phyloP scores from a whole-genome alignment of 2,113 vertebrate species.

The Elaphurus davidianus region DNA sequence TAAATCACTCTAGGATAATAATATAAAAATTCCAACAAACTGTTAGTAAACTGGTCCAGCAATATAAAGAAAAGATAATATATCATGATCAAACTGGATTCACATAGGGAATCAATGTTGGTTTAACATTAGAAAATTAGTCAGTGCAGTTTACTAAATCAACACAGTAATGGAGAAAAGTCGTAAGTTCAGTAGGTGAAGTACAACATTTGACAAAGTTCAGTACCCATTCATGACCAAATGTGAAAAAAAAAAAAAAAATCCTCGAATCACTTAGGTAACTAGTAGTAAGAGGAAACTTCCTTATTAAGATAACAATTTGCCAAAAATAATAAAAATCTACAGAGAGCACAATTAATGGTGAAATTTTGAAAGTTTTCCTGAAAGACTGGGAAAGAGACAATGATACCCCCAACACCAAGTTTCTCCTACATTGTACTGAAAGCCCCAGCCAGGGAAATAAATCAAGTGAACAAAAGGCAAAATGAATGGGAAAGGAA shows the following conservation, averaged over 20 bases:
- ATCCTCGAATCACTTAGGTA: not conserved
- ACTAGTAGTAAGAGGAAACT: not conserved
- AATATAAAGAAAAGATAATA: slow-evolving; percentile 1
- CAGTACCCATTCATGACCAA: not conserved
- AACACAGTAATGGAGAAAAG: not conserved
- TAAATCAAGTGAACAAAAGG: not conserved
- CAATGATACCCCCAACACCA: not conserved
- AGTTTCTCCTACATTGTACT: not conserved
- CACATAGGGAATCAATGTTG: not conserved
- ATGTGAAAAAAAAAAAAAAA: not conserved
- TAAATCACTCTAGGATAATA: not conserved
- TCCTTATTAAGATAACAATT: not conserved
- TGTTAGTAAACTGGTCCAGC: not conserved
- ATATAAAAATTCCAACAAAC: not conserved
- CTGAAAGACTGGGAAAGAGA: not conserved
- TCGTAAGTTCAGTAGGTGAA: not conserved
- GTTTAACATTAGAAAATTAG: slow-evolving; percentile 23
- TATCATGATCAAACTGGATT: not conserved
- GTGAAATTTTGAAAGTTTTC: not conserved
- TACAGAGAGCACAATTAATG: not conserved
- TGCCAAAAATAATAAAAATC: not conserved
- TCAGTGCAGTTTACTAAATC: not conserved
- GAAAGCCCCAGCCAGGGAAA: not conserved
- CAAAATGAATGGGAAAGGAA: not conserved
- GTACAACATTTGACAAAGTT: not conserved